Percentiles rank a stretch among this genome's conserved stretches.
phyloP scores from a whole-genome alignment of 2,797 vertebrate species.

The Sebastes hubbsi region DNA sequence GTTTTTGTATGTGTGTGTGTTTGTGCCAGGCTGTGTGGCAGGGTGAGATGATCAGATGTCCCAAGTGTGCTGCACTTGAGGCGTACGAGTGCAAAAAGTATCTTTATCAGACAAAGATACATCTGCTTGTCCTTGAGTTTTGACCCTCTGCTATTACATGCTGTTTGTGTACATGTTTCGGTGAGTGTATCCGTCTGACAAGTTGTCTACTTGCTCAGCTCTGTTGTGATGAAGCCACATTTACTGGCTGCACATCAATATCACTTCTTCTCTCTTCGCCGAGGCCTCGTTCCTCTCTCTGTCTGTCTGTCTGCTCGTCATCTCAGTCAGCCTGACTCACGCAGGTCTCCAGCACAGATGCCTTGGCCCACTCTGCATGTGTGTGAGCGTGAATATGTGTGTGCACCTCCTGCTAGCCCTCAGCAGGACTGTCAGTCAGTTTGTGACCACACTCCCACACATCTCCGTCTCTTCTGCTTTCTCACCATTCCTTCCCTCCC shows the following conservation, averaged over 20 bases:
- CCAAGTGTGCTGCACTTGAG: background rate
- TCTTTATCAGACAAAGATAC: background rate
- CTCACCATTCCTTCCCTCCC: constrained; percentile 25
- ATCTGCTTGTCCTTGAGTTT: background rate
- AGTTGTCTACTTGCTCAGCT: constrained; percentile 35
- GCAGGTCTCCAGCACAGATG: constrained; percentile 73
- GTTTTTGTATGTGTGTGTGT: background rate
- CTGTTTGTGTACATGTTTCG: background rate
- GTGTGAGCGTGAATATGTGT: constrained; percentile 32
- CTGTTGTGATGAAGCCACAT: constrained; percentile 47
- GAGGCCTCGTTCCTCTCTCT: constrained; percentile 26
- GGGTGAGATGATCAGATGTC: background rate
- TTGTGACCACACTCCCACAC: constrained; percentile 68
- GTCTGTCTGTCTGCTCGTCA: constrained; percentile 49
- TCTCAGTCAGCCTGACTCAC: constrained; percentile 61
- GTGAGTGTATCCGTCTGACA: constrained; percentile 37
- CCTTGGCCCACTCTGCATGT: constrained; percentile 63
- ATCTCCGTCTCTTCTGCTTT: constrained; percentile 45
- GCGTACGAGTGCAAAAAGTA: background rate
- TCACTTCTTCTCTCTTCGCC: constrained; percentile 45
- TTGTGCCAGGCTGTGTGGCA: background rate
- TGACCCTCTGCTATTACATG: constrained; percentile 25
- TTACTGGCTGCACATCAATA: constrained; percentile 74
- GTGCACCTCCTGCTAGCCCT: constrained; percentile 60
- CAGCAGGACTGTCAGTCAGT: constrained; percentile 74